Base-by-base conservation (phyloP, 2,113 vertebrate species). In the Campylorhamphus procurvoides region DNA sequence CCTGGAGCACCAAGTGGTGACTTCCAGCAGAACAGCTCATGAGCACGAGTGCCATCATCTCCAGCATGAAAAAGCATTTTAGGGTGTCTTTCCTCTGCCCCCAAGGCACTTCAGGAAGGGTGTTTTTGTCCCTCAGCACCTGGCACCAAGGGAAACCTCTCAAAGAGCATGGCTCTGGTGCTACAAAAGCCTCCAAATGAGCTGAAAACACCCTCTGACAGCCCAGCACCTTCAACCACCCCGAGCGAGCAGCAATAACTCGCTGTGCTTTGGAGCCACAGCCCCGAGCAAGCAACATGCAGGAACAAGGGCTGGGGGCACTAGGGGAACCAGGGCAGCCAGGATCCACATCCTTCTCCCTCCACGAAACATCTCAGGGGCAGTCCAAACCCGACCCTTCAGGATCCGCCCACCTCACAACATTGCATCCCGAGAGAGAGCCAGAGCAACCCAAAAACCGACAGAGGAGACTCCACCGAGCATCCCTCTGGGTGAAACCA, bases 341-440 rank as follows among this genome's bases (percentile, higher is more conserved):
- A 27, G 2, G 37, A 73, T 15, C 58, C 3, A 1, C 53, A 66
- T 9, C 59, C 7, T 0, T 49, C 49, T 52, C 53, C 42, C 53
- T 27, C 47, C 28, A 5, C 0, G 8, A 67, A 69, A 44, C 2
- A 7, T 28, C 15, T 2, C 1, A 0, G 27, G 37, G 12, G 6
- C 35, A 25, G 18, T 35, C 59, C 60, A 42, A 47, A 69, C 17
- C 53, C 28, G 20, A 3, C 37, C 35, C 71, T 58, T 17, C 1
- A 8, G 62, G 22, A 87, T 31, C 42, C 7, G 4, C 47, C 59
- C 0, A 1, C 15, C 62, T 49, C 1, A 0, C 27, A 25, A 50
- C 13, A 1, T 5, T 4, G 0, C 0, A 0, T 3, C 25, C 4
- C 19, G 47, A 20, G 44, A 37, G 20, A 59, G 29, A 14, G 9